Evolutionary conservation across 1,140 invertebrate species (phyloP).

Genomic region (Phymastichus coffea): DNA sequence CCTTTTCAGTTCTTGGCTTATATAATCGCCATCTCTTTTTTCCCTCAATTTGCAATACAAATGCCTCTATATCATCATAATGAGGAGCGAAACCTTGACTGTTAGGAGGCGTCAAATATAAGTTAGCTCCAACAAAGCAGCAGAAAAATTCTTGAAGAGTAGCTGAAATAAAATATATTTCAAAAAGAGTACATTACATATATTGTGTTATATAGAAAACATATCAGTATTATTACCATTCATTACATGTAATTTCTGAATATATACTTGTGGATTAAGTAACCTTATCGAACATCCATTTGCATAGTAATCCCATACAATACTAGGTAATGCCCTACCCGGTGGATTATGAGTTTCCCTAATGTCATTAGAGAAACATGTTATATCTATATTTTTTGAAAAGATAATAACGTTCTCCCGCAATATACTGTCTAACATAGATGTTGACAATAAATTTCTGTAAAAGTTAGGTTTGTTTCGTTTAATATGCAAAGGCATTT

Average conservation of each 20-base stretch:
- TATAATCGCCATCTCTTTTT: constrained; percentile 94
- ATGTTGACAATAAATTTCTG: constrained; percentile 71
- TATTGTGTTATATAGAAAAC: constrained; percentile 12
- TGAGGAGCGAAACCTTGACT: constrained; percentile 98
- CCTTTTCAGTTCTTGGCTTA: constrained; percentile 63
- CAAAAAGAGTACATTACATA: background rate
- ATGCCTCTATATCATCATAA: constrained; percentile 98
- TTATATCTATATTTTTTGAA: constrained; percentile 88
- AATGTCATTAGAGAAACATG: constrained; percentile 75
- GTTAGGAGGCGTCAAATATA: constrained; percentile 92
- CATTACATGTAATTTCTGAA: constrained; percentile 62
- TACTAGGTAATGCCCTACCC: constrained; percentile 72
- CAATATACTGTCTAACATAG: constrained; percentile 76
- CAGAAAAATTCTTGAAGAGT: constrained; percentile 91
- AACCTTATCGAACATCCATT: constrained; percentile 90
- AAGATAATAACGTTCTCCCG: constrained; percentile 74
- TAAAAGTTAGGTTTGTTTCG: constrained; percentile 70
- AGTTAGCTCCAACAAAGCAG: constrained; percentile 91
- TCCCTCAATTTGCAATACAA: constrained; percentile 94
- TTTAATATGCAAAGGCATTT: constrained; percentile 72
- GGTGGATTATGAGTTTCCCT: constrained; percentile 86
- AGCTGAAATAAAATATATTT: constrained; percentile 47
- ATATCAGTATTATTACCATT: constrained; percentile 57
- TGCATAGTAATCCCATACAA: constrained; percentile 89
- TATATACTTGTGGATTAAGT: constrained; percentile 91